Base-by-base conservation (phyloP, 2,113 vertebrate genomes). In the Nymphicus hollandicus region DNA sequence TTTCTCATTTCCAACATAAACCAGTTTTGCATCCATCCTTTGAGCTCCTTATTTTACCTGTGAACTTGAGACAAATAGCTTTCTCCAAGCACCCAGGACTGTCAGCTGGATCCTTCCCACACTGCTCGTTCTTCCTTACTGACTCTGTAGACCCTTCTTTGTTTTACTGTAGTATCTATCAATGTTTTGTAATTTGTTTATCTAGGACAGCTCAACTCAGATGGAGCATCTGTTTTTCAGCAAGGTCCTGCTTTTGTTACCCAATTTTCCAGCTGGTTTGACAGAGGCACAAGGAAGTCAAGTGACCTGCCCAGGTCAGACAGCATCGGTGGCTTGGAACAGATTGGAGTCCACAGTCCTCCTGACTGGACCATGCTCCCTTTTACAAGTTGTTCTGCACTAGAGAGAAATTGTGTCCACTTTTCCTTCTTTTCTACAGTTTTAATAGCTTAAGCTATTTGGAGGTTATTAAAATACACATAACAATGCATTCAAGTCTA, bases 191-290 rank as follows among this genome's bases (percentile, higher is more conserved):
- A 78, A 97, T 97, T 93, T 96, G 88, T 95, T 96, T 97, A 96
- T 81, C 73, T 60, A 90, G 82, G 96, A 96, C 91, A 96, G 82
- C 85, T 96, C 96, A 96, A 41, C 73, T 94, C 63, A 93, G 89
- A 96, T 64, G 77, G 77, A 97, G 94, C 89, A 94, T 96, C 91
- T 95, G 80, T 18, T 96, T 97, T 89, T 79, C 94, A 96, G 77
- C 79, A 95, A 97, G 96, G 97, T 96, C 95, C 87, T 94, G 82
- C 81, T 96, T 96, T 95, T 93, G 96, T 95, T 96, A 96, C 82
- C 95, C 97, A 97, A 96, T 97, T 97, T 97, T 97, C 97, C 97
- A 97, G 97, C 80, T 97, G 96, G 96, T 92, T 95, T 97, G 96
- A 97, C 94, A 96, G 87, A 93, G 93, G 87, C 96, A 96, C 96